A percentile compares a stretch with the other conserved stretches of the same genome.
Evolutionary conservation across 2,888 invertebrate genomes (phyloP).

Genomic region (Patella ulyssiponensis): DNA sequence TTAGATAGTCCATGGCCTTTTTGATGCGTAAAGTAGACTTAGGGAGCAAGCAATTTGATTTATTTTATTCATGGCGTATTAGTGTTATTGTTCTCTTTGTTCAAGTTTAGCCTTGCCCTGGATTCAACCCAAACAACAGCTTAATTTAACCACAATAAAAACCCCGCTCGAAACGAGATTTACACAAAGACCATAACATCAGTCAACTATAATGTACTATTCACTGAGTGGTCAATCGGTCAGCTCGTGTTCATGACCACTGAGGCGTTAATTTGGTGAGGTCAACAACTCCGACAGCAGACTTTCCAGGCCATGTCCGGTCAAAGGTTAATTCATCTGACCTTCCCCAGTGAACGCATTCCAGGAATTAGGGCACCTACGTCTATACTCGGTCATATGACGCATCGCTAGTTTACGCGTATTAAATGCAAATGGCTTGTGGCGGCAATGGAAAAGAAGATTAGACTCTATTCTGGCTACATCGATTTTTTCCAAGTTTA

Average conservation of each 20-base stretch:
- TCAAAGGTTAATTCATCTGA: slow-evolving; percentile 7
- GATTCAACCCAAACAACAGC: no score
- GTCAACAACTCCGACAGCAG: neutral
- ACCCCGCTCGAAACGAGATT: no score
- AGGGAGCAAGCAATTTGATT: neutral
- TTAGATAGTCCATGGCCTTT: neutral
- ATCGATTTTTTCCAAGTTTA: no score
- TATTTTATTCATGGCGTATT: no score
- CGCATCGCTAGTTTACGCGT: neutral
- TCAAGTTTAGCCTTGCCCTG: no score
- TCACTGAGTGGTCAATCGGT: slow-evolving; percentile 1
- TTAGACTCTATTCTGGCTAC: no score
- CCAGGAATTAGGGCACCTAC: slow-evolving; percentile 7
- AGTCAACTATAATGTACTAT: no score
- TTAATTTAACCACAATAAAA: no score
- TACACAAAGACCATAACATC: no score
- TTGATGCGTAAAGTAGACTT: neutral
- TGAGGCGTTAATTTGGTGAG: neutral
- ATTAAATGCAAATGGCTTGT: slow-evolving; percentile 11
- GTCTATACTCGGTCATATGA: slow-evolving; percentile 4
- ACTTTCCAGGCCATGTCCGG: neutral
- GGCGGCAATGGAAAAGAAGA: neutral
- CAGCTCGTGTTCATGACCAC: neutral
- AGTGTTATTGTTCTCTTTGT: no score
- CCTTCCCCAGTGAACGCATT: slow-evolving; percentile 12